Conservation (phyloP, 2,113 vertebrate genomes). For the Megaptera novaeangliae region DNA sequence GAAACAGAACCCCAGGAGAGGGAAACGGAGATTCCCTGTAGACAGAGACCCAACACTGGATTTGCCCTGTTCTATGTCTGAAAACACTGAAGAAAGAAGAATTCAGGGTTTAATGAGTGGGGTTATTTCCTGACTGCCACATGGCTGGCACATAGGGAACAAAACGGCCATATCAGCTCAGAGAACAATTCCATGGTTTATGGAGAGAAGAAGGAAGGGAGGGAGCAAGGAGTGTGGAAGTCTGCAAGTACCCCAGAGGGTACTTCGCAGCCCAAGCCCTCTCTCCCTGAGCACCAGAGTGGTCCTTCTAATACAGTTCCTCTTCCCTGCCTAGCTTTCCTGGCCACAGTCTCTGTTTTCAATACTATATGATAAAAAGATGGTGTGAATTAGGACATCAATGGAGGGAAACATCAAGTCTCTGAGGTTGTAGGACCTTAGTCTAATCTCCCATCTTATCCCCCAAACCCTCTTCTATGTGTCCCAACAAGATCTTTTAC, state of each 20-base stretch:
- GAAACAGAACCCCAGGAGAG: background rate
- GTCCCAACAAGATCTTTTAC: background rate
- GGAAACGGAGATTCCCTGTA: background rate
- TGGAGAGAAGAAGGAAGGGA: background rate
- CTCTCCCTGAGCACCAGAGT: accelerated
- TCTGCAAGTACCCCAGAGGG: too few relatives aligned
- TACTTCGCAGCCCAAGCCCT: background rate
- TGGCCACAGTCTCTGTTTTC: background rate
- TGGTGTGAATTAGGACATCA: background rate
- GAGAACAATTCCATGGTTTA: background rate
- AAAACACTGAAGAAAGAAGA: background rate
- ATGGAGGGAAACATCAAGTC: background rate
- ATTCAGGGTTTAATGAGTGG: background rate
- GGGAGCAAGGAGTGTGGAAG: background rate
- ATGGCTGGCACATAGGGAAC: background rate
- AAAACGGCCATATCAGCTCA: background rate
- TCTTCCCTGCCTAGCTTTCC: background rate
- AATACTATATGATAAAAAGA: background rate
- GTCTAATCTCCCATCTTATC: background rate
- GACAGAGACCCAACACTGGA: background rate
- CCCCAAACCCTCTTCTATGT: background rate
- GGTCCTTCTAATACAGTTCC: too few relatives aligned
- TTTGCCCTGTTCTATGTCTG: background rate
- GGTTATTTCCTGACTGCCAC: background rate
- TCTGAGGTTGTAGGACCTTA: background rate